Evolutionary conservation across 2,888 invertebrate species (phyloP), one percentile per base, ranked within the genome.

Genomic region (Ditula angustiorana): DNA sequence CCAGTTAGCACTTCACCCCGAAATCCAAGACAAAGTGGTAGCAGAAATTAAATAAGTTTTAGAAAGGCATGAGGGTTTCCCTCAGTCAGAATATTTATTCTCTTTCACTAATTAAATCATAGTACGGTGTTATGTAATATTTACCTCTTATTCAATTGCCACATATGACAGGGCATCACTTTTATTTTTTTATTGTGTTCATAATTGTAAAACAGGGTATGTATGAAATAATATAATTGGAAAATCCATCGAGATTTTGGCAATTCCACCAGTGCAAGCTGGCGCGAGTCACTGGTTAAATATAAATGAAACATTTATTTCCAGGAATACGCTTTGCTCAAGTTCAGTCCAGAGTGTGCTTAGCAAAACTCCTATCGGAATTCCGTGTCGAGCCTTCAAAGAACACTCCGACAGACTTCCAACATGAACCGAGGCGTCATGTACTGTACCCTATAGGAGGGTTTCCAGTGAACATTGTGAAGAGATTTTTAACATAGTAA

Each of bases 11-110:
- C 13, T 57, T 1, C 26, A 67, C 23, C 65, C 53, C 7, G 65
- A 61, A 1, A 49, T 67, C 1, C 67, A 67, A 8, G 65, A 67
- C 2, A 60, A 41, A 55, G 24, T 67, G 2, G 24, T 61, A 10
- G 35, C 21, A 37, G 67, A 67, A 55, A 65, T 67, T 2, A 50
- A 61, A 10, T 57, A 58, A 16, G 57, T 60, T 0, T 44, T 67
- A 13, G 46, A 56, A 19, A 30, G 13, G 8, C 19, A 61, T 11
- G 21, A 37, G 10, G 65, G 60, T n/a, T n/a, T n/a, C n/a, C n/a
- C n/a, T n/a, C n/a, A n/a, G n/a, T n/a, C n/a, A n/a, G n/a, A n/a
- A n/a, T n/a, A n/a, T n/a, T n/a, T n/a, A n/a, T n/a, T n/a, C n/a
- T n/a, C n/a, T n/a, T n/a, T n/a, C n/a, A n/a, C n/a, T n/a, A n/a